Conservation (phyloP, 2,888 invertebrate species). For the Harpalus rufipes region DNA sequence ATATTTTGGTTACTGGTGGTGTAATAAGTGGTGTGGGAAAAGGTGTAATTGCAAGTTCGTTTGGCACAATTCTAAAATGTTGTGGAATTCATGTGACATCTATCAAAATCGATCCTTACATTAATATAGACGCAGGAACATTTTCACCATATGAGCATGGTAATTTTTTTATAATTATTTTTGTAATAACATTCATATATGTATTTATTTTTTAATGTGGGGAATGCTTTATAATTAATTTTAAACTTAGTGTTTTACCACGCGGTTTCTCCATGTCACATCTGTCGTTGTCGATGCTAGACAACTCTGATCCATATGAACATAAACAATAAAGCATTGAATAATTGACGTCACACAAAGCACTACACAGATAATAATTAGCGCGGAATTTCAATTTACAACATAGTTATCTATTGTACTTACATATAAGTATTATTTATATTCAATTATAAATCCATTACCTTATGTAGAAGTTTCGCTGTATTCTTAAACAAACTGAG, state of each 20-base stretch:
- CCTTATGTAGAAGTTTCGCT: not conserved
- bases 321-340: constrained; percentile 26
- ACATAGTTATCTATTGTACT: not conserved
- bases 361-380: not conserved
- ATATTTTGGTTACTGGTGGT: constrained; percentile 98
- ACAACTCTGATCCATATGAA: constrained; percentile 52
- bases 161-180: constrained; percentile 74
- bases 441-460: not conserved
- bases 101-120: constrained; percentile 99
- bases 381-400: constrained; percentile 31
- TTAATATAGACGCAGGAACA: constrained; percentile 99
- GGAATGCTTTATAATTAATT: constrained; percentile 21
- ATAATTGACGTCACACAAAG: constrained; percentile 45
- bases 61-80: constrained; percentile 96
- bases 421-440: not conserved
- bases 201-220: constrained; percentile 5
- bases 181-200: constrained; percentile 32
- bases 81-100: constrained; percentile 97
- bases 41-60: constrained; percentile 96
- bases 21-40: constrained; percentile 99
- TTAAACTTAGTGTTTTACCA: constrained; percentile 57
- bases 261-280: constrained; percentile 61
- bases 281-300: not conserved
- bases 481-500: not conserved
- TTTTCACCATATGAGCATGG: constrained; percentile 99